These are phyloP conservation scores for Uromys caudimaculatus DNA, from an alignment of 2,797 vertebrate genomes.

Conservation along the genomic window DNA sequence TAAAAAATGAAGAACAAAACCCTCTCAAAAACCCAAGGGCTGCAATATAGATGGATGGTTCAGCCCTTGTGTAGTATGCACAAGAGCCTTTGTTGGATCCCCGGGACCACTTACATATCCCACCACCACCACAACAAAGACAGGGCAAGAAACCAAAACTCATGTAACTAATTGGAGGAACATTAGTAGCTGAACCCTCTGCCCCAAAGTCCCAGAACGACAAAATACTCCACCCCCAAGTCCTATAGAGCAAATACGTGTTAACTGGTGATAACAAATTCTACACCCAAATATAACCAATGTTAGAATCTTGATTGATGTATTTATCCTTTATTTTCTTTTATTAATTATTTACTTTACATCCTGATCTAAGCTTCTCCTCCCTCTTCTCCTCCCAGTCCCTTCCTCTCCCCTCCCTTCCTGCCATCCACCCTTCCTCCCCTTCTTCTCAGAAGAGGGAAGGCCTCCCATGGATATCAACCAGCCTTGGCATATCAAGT, in stretches of 20 bases:
- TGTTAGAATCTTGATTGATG: constrained; percentile 14
- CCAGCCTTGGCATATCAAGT: neutral
- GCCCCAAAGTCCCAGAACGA: neutral
- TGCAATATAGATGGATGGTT: neutral
- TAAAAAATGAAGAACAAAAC: too few species aligned
- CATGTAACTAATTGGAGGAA: neutral
- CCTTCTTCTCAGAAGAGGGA: too few species aligned
- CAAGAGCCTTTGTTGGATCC: neutral
- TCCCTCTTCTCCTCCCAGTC: neutral
- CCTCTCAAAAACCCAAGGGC: neutral
- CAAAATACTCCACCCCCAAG: neutral
- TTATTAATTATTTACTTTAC: neutral
- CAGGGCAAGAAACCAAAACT: neutral
- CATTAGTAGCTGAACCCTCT: neutral
- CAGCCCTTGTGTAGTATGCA: neutral
- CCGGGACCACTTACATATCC: neutral
- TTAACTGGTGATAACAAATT: constrained; percentile 3
- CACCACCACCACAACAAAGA: neutral
- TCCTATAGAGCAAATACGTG: neutral
- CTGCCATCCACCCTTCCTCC: neutral
- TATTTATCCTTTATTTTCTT: neutral
- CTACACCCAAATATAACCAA: neutral
- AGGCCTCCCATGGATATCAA: neutral
- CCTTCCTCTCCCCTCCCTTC: neutral
- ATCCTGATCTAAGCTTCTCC: neutral